A percentile compares a stretch with the other conserved stretches of the same genome.
phyloP scores from a whole-genome alignment of 1,140 invertebrate species.

The Zaprionus camerounensis region DNA sequence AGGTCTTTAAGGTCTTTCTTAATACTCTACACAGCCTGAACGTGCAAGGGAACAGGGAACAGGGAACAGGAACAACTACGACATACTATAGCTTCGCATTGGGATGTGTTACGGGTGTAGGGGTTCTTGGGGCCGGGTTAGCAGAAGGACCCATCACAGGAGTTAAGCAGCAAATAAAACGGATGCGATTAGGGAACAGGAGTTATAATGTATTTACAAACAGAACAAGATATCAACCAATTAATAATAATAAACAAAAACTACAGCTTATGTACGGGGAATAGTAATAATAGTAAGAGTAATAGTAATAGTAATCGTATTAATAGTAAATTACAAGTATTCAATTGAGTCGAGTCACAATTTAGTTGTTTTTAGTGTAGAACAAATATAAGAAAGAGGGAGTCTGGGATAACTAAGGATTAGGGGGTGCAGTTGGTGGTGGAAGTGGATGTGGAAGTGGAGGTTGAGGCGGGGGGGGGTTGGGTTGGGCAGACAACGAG shows the following conservation, averaged over 20 bases:
- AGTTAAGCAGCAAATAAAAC: constrained; percentile 60
- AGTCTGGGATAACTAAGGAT: constrained; percentile 56
- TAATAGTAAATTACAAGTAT: constrained; percentile 30
- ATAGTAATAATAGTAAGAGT: constrained; percentile 34
- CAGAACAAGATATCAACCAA: constrained; percentile 27
- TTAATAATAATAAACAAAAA: constrained; percentile 26
- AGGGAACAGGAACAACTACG: neutral
- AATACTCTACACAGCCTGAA: neutral
- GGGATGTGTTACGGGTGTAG: neutral
- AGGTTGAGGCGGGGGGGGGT: constrained; percentile 39
- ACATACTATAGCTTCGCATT: neutral
- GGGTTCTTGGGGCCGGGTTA: neutral
- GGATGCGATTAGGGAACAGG: constrained; percentile 60
- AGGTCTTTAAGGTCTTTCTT: neutral
- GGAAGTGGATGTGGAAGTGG: constrained; percentile 25
- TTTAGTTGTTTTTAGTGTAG: constrained; percentile 26
- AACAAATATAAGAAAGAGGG: constrained; percentile 25
- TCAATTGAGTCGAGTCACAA: constrained; percentile 39
- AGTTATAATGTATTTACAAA: constrained; percentile 64
- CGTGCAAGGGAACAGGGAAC: neutral
- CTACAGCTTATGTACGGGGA: constrained; percentile 21
- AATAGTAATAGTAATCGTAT: constrained; percentile 25
- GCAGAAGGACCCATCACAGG: constrained; percentile 29
- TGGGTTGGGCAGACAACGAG: constrained; percentile 53
- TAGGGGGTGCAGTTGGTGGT: constrained; percentile 58